Base-by-base conservation (phyloP, 1,140 invertebrate species). In the Aleiodes sp. region DNA sequence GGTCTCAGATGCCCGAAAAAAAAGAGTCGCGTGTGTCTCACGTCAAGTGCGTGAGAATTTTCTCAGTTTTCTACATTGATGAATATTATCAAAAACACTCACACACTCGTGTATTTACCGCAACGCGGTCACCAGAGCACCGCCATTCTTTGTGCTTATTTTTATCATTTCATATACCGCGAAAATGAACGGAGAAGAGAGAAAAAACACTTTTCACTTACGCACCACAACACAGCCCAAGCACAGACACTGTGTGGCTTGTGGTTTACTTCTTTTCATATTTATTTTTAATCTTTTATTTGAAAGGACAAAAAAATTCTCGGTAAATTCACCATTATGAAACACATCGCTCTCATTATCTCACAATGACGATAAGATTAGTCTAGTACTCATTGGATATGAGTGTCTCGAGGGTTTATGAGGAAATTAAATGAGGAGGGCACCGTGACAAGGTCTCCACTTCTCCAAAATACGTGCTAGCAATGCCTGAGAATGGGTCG, bases 81-180 rank as follows among this genome's bases (percentile, higher is more conserved):
- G 65, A 56, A 67, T 33, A 68, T 62, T 62, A 62, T 68, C 66
- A 59, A 68, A 41, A 62, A 26, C 61, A 26, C 61, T 29, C 26
- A 24, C 26, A n/a, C n/a, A 21, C 12, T 43, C 12, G 35, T 33
- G 37, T 29, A 61, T 52, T 24, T 33, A 68, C 66, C 66, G 41
- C 66, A 68, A 68, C 29, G 59, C 29, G 66, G 66, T 62, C 66
- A 68, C 19, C 37, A 52, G 46, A 52, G 16, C 16, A 52, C 19
- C 26, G 21, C 26, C 26, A 24, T 52, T 21, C 46, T 52, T 52
- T 52, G 46, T 52, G 26, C 14, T 24, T 52, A 9, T 52, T 52
- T 52, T 52, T 52, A 3, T 52, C 19, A 4, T 43, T 43, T 10
- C 19, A 6, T 4, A 14, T 43, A 14, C 12, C 19, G 4, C 1